These are phyloP conservation scores for Rynchops niger DNA, from an alignment of 2,113 vertebrate genomes.

Conservation along the genomic window DNA sequence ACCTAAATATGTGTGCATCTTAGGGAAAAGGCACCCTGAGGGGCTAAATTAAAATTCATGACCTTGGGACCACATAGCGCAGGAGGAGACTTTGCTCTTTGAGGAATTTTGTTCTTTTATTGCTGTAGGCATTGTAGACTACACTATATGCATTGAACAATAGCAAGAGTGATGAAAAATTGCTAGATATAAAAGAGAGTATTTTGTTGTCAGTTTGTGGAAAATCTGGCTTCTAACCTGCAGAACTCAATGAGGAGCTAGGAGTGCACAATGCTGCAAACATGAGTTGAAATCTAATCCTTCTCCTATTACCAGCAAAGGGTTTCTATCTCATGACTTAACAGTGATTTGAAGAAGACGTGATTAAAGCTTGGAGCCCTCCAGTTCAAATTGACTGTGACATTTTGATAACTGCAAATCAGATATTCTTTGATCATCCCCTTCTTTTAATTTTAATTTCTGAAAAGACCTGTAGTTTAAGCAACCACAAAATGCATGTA, in stretches of 20 bases:
- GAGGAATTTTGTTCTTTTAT: not conserved
- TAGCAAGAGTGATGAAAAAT: not conserved
- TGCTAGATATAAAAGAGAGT: not conserved
- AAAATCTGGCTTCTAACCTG: not conserved
- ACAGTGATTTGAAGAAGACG: not conserved
- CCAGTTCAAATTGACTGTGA: not conserved
- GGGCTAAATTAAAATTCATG: not conserved
- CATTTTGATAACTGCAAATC: not conserved
- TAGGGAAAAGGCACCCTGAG: not conserved
- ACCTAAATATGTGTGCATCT: accelerated
- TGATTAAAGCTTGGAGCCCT: not conserved
- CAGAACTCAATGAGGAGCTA: not conserved
- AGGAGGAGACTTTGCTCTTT: not conserved
- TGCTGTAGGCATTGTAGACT: not conserved
- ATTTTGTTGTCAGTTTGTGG: not conserved
- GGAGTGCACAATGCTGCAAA: not conserved
- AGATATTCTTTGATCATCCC: not conserved
- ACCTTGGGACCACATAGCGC: not conserved
- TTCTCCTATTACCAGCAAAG: not conserved
- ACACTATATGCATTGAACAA: not conserved
- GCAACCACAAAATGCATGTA: accelerated
- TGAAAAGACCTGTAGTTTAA: not conserved
- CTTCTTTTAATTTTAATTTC: not conserved
- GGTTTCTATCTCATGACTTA: not conserved
- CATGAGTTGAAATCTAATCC: not conserved